Percentiles rank a stretch among this genome's conserved stretches.
Conservation (phyloP, 2,797 vertebrate species). For the Enteromius thamalakanensis region DNA sequence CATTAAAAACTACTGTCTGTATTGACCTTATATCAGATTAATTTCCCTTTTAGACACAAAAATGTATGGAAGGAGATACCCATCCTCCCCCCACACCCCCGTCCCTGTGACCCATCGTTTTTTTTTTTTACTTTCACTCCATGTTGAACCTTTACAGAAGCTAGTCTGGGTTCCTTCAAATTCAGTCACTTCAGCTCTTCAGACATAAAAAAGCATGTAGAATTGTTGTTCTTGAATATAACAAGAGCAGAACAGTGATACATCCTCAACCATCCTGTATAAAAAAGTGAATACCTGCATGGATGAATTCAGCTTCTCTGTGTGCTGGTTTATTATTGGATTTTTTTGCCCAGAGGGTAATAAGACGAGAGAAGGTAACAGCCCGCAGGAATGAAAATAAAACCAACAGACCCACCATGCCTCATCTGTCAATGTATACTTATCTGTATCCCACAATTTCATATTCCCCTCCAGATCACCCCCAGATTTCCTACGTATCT, state of each 20-base stretch:
- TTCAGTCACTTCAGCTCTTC: background rate
- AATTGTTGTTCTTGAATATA: constrained; percentile 11
- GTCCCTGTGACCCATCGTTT: no score
- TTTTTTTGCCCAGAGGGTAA: constrained; percentile 40
- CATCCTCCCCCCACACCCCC: no score
- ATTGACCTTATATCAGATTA: background rate
- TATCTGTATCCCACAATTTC: constrained; percentile 15
- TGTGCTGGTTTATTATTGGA: constrained; percentile 38
- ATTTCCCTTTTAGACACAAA: no score
- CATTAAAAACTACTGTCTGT: no score
- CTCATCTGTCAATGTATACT: constrained; percentile 31
- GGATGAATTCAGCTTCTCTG: constrained; percentile 4
- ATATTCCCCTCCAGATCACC: constrained; percentile 37
- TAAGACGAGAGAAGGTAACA: constrained; percentile 33
- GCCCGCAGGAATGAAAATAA: constrained; percentile 38
- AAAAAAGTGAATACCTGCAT: constrained; percentile 17
- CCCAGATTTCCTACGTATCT: constrained; percentile 38
- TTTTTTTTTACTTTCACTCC: background rate
- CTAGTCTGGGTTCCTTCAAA: background rate
- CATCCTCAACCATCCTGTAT: background rate
- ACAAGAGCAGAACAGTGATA: constrained; percentile 8
- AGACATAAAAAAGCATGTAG: background rate
- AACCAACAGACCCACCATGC: constrained; percentile 18
- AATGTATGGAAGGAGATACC: no score
- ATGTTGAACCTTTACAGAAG: background rate